A percentile compares a stretch with the other conserved stretches of the same genome.
Evolutionary conservation across 2,888 invertebrate genomes (phyloP).

Genomic region (Strigamia crassipes): DNA sequence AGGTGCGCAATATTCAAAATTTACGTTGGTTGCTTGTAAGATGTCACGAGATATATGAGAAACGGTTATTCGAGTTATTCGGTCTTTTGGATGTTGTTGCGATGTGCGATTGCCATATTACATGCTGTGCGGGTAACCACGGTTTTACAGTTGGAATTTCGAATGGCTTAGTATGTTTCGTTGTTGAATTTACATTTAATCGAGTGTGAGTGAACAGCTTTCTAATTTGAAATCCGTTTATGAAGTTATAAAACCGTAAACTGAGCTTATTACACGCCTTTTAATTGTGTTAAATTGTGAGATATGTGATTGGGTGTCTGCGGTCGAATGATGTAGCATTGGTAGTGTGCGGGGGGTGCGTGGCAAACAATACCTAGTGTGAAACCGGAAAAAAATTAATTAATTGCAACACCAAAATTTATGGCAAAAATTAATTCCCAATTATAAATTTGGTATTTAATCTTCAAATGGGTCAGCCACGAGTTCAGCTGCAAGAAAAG

Average conservation of each 20-base stretch:
- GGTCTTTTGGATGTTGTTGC: background rate
- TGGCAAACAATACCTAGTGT: background rate
- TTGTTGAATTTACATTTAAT: background rate
- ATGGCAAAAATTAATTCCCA: no score
- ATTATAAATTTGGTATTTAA: no score
- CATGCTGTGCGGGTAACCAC: background rate
- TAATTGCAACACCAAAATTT: no score
- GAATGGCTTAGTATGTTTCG: background rate
- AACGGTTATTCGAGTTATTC: no score
- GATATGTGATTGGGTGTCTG: background rate
- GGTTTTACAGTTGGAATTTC: background rate
- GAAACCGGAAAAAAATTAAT: no score
- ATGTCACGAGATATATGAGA: no score
- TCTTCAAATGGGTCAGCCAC: no score
- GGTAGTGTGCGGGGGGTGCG: background rate
- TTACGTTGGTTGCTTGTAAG: no score
- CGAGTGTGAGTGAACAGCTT: background rate
- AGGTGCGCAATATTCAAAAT: no score
- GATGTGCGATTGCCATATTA: background rate
- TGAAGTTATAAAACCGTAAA: background rate
- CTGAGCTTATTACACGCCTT: background rate
- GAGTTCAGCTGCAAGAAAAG: no score
- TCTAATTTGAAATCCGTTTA: background rate
- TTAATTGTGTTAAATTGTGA: background rate
- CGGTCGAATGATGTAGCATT: background rate